Base-by-base conservation (phyloP, 2,797 vertebrate genomes). In the Miichthys miiuy region DNA sequence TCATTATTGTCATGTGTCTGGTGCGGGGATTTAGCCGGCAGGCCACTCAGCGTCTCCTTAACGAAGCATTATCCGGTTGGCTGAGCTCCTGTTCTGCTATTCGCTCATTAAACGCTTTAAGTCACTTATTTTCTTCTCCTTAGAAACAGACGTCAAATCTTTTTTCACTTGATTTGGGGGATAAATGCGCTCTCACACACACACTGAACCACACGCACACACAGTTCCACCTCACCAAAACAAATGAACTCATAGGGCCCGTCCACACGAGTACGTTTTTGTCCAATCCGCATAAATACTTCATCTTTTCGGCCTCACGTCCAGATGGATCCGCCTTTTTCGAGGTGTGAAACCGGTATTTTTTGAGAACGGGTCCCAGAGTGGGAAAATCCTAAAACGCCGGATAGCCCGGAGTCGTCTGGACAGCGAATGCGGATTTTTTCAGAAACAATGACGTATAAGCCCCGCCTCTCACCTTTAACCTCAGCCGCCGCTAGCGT, bases 21-120 rank as follows among this genome's bases (percentile, higher is more conserved):
- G 56, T 21, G 65, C 41, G 47, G 47, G 55, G 88, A 72, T 84
- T 90, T 70, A 84, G 17, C 56, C n/a, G 7, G 11, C 68, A 84
- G 79, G 68, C 87, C 87, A 91, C 88, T 86, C 80, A 77, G 87
- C 88, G 23, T 85, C 90, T 90, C 88, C 86, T 90, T 86, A 88
- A 75, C 52, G 18, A 44, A 80, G 70, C 69, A 79, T 91, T 90
- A 90, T 81, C 84, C 64, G 63, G 7, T 47, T 2, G 78, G 61
- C 75, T 81, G 72, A 88, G 85, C 82, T 77, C 16, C 54, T 38
- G 75, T 25, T 87, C 86, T 69, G 68, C 72, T 51, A 21, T 75
- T 82, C 23, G 42, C 79, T 85, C 87, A 79, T 85, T 82, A 89
- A 90, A 88, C 6, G 6, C 63, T 79, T 50, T 50, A 77, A 88